Percentiles rank a stretch among this genome's conserved stretches.
Conservation (phyloP, 2,888 invertebrate genomes). For the Mythimna ferrago region DNA sequence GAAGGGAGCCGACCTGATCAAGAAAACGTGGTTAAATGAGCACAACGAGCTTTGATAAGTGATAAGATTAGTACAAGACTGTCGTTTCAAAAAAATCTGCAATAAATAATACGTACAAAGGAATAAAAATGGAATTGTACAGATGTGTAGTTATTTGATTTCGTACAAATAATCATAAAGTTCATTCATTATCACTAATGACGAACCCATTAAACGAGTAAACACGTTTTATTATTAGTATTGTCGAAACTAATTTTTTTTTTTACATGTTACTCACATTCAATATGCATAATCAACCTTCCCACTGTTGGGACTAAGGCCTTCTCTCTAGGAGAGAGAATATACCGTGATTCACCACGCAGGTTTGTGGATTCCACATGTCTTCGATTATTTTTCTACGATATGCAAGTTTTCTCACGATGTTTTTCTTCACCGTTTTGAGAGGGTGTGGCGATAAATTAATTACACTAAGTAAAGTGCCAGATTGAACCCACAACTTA, state of each 20-base stretch:
- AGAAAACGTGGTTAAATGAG: conserved; percentile 85
- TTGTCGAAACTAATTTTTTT: not conserved
- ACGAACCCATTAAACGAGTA: too few species aligned
- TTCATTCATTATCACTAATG: not conserved
- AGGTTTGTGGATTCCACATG: too few species aligned
- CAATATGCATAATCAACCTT: too few species aligned
- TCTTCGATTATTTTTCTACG: too few species aligned
- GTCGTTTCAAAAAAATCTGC: conserved; percentile 15
- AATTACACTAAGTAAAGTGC: too few species aligned
- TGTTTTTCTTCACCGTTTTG: too few species aligned
- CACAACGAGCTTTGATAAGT: conserved; percentile 73
- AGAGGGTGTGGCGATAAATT: too few species aligned
- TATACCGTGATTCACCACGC: too few species aligned
- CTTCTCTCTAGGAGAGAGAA: too few species aligned
- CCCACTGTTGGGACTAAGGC: too few species aligned
- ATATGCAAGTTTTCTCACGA: too few species aligned
- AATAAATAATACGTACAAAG: conserved; percentile 12
- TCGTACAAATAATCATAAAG: not conserved
- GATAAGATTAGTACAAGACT: conserved; percentile 27
- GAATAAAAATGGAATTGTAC: conserved; percentile 6
- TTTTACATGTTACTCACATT: not conserved
- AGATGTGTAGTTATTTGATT: not conserved
- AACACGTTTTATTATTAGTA: not conserved
- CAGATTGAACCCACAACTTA: too few species aligned
- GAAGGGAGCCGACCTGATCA: conserved; percentile 92